Base-by-base conservation (phyloP, 2,888 invertebrate species). In the Vannuccia rotundouncinata region DNA sequence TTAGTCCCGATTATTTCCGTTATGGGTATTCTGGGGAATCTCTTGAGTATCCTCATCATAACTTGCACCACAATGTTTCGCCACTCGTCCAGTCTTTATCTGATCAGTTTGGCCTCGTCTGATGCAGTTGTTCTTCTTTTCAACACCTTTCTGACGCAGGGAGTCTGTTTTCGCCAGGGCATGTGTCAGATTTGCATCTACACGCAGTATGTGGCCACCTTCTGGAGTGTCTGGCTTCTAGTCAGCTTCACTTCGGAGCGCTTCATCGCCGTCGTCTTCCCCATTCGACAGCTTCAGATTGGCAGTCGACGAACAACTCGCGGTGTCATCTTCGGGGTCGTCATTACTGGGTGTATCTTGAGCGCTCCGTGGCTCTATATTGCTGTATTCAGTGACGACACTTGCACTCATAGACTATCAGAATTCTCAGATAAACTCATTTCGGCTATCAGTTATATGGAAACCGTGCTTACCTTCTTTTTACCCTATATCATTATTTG, bases 181-280 rank as follows among this genome's bases (percentile, higher is more conserved):
- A 73, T 73, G 74, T 73, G 74, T 22, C 74, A 73, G 27, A 73
- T 73, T 22, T 73, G 74, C 74, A 73, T 73, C 27, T 73, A 22
- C 74, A 73, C 27, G 5, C 74, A 73, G n/a, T 73, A 73, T 22
- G 5, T 22, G 22, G 74, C 74, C 5, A 22, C 74, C 22, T 73
- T 73, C 27, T 73, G 74, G 22, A 73, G 74, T 73, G 27, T n/a
- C 27, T 73, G 74, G 74, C 74, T 73, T 5, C 74, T 73, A 10
- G 74, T 73, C 27, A 28, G 74, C 22, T 73, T 73, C 27, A 73
- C 74, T 5, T 73, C 27, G 22, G 74, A 73, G 22, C 74, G 74
- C 5, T 73, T 73, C 74, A 22, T 73, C 74, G 74, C 74, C 5
- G 74, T 73, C 5, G 74, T 73, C 22, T 73, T 27, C 27, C 74